Conservation (phyloP, 1,140 invertebrate genomes). For the Calliphora vicina region DNA sequence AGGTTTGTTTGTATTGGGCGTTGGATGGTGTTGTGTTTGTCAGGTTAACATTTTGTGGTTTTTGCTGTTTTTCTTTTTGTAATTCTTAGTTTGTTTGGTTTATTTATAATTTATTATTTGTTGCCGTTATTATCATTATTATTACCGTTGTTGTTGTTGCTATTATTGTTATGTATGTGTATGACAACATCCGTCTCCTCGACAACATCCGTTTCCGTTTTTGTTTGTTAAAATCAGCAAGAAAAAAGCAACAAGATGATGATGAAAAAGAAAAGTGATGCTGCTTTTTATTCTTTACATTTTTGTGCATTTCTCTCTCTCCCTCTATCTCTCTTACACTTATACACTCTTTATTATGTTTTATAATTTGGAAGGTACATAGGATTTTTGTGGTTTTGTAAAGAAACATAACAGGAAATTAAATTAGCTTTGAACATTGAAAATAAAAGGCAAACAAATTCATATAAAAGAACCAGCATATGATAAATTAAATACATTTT, state of each 20-base stretch:
- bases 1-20: background rate
- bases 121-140: background rate
- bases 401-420: conserved; percentile 7
- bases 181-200: conserved; percentile 34
- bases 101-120: conserved; percentile 15
- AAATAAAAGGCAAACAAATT: background rate
- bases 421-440: conserved; percentile 23
- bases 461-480: background rate
- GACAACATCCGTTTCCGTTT: conserved; percentile 33
- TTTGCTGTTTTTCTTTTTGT: background rate
- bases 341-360: too few relatives aligned
- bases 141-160: background rate
- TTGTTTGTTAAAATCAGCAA: background rate
- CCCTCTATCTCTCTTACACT: background rate
- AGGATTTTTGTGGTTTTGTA: conserved; percentile 10
- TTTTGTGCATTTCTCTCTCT: background rate
- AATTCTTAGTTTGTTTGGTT: background rate
- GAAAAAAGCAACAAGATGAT: background rate
- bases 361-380: background rate
- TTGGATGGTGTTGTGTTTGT: background rate
- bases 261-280: background rate
- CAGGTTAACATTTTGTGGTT: background rate
- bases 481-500: background rate
- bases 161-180: background rate
- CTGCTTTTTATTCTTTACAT: background rate